These are phyloP conservation scores for Oxyura jamaicensis DNA, from an alignment of 2,113 vertebrate species.

Conservation along the genomic window DNA sequence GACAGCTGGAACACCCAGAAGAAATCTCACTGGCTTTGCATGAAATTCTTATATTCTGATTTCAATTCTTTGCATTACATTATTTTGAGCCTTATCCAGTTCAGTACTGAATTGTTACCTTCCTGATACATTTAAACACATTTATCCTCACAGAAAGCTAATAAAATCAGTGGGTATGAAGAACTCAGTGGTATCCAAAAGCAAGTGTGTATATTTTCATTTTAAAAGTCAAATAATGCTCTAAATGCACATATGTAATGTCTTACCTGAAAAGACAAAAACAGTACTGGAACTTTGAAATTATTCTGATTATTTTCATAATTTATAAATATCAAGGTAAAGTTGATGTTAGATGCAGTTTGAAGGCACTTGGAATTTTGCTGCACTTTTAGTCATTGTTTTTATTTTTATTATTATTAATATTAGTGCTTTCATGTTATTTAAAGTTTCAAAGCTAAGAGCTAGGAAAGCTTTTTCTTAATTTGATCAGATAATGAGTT, in stretches of 20 bases:
- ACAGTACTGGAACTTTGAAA: background rate
- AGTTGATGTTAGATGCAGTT: background rate
- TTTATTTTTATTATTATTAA: background rate
- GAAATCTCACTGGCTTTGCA: background rate
- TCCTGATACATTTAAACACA: background rate
- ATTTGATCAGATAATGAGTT: slow-evolving; percentile 48
- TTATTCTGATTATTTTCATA: background rate
- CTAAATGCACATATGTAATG: background rate
- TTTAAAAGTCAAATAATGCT: background rate
- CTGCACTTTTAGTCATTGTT: background rate
- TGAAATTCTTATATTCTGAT: background rate
- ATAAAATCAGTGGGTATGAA: background rate
- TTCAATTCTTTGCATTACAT: background rate
- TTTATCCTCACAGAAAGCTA: background rate
- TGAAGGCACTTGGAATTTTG: slow-evolving; percentile 12
- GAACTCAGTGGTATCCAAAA: background rate
- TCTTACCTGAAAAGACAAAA: background rate
- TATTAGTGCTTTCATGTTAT: background rate
- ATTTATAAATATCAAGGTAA: background rate
- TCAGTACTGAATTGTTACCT: background rate
- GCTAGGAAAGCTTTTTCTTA: background rate
- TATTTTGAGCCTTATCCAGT: no score
- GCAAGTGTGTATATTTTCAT: background rate
- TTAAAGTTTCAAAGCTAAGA: background rate
- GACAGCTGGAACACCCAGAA: background rate